Percentiles rank a stretch among this genome's conserved stretches.
Evolutionary conservation across 2,113 vertebrate genomes (phyloP).

Genomic region (Anas platyrhynchos): DNA sequence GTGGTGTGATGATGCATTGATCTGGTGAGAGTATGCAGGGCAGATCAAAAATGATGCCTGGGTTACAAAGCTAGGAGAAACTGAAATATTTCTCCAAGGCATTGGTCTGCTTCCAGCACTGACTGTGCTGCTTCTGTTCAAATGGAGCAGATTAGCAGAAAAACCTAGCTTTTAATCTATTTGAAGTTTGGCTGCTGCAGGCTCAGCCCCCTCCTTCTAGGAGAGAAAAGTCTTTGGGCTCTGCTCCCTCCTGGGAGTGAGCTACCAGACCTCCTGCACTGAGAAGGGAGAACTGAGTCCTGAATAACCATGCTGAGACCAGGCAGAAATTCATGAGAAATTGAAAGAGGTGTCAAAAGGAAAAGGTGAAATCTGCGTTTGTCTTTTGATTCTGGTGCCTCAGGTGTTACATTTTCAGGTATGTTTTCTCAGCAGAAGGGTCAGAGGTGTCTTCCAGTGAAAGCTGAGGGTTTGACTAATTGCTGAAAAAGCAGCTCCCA

Average conservation of each 20-base stretch:
- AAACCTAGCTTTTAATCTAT: not conserved
- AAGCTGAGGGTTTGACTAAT: not conserved
- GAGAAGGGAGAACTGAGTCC: not conserved
- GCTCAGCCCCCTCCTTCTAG: not conserved
- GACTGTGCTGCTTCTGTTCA: not conserved
- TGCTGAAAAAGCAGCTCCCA: not conserved
- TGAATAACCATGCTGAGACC: not conserved
- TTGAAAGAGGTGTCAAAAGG: not conserved
- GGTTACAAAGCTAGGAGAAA: conserved; percentile 11
- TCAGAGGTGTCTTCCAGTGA: not conserved
- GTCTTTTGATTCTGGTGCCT: not conserved
- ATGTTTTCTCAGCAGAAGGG: not conserved
- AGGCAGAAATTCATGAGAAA: not conserved
- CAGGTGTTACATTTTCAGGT: not conserved
- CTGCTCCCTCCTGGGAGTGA: not conserved
- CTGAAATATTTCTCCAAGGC: conserved; percentile 5
- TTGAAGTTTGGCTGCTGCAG: not conserved
- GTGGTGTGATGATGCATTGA: conserved; percentile 3
- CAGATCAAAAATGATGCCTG: conserved; percentile 4
- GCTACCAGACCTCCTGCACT: not conserved
- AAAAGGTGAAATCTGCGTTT: not conserved
- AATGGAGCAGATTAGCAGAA: conserved; percentile 2
- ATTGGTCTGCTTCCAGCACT: conserved; percentile 6
- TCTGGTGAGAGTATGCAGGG: not conserved
- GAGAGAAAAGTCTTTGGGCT: not conserved